phyloP scores from a whole-genome alignment of 2,888 invertebrate genomes.

The Zaprionus bogoriensis region DNA sequence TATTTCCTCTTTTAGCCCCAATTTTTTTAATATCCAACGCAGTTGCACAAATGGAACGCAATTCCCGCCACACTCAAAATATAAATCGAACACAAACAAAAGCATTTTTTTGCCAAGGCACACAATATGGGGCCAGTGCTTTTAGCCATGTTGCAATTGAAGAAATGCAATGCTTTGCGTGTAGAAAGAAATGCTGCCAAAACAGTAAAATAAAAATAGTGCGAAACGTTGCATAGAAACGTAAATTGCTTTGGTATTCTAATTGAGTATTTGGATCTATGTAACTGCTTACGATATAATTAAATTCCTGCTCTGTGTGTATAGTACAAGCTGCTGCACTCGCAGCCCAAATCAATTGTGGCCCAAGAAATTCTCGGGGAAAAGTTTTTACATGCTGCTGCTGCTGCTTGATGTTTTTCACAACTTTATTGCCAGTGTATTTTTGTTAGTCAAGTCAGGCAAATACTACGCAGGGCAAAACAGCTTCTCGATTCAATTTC shows the following conservation, averaged over 20 bases:
- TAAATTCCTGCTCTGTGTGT: too few species aligned
- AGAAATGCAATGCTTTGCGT: conserved; percentile 35
- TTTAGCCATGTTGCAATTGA: conserved; percentile 17
- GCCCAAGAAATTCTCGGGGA: neutral
- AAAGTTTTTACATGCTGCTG: conserved; percentile 34
- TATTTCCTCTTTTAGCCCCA: too few species aligned
- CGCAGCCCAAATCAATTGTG: neutral
- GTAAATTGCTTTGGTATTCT: too few species aligned
- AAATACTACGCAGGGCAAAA: conserved; percentile 28
- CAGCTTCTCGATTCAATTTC: conserved; percentile 73
- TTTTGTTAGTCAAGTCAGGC: conserved; percentile 36
- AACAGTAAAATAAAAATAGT: conserved; percentile 12
- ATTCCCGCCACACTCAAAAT: conserved; percentile 7
- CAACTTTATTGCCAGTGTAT: conserved; percentile 55
- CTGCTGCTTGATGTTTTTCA: conserved; percentile 60
- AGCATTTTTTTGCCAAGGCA: neutral
- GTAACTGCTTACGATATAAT: neutral
- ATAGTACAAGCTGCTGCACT: too few species aligned
- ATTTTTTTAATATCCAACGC: neutral
- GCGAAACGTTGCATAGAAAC: too few species aligned
- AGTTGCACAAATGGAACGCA: neutral
- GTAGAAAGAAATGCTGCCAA: conserved; percentile 20
- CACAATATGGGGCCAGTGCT: neutral
- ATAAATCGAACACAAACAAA: conserved; percentile 36
- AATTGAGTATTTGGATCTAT: too few species aligned